Evolutionary conservation across 2,888 invertebrate genomes (phyloP).

Genomic region (Syritta pipiens): DNA sequence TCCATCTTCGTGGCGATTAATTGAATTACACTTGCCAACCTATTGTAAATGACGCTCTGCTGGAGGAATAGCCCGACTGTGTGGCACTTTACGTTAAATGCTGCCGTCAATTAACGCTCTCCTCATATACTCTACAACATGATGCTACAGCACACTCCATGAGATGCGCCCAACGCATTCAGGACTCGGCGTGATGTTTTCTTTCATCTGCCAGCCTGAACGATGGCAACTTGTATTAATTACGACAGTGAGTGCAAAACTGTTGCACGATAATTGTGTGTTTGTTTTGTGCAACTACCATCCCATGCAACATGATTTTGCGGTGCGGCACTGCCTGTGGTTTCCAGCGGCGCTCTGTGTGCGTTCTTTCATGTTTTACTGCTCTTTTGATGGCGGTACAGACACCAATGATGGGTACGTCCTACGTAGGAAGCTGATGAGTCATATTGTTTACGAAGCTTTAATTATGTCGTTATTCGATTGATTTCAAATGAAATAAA

Average conservation of each 20-base stretch:
- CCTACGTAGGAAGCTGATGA: constrained; percentile 1
- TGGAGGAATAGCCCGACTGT: constrained; percentile 29
- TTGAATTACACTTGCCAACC: constrained; percentile 67
- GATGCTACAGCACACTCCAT: constrained; percentile 25
- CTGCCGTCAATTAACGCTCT: constrained; percentile 63
- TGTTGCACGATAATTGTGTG: constrained; percentile 51
- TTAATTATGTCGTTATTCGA: constrained; percentile 19
- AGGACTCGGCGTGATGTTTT: constrained; percentile 53
- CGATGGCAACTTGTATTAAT: constrained; percentile 64
- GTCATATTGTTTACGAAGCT: constrained; percentile 2
- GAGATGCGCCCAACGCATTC: too few relatives aligned
- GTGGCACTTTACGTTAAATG: constrained; percentile 57
- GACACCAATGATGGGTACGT: neutral
- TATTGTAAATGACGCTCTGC: constrained; percentile 57
- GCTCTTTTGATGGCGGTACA: neutral
- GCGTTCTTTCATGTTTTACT: constrained; percentile 18
- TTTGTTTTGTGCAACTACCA: constrained; percentile 20
- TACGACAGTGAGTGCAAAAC: constrained; percentile 59
- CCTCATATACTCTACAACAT: constrained; percentile 62
- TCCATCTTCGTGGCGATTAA: constrained; percentile 67
- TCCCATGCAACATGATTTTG: neutral
- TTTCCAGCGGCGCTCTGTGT: constrained; percentile 6
- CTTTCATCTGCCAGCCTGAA: constrained; percentile 63
- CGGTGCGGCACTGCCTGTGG: constrained; percentile 1
- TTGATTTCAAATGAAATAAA: neutral